Evolutionary conservation across 1,140 invertebrate species (phyloP), one percentile per base, ranked within the genome.

Genomic region (Helicoverpa armigera): DNA sequence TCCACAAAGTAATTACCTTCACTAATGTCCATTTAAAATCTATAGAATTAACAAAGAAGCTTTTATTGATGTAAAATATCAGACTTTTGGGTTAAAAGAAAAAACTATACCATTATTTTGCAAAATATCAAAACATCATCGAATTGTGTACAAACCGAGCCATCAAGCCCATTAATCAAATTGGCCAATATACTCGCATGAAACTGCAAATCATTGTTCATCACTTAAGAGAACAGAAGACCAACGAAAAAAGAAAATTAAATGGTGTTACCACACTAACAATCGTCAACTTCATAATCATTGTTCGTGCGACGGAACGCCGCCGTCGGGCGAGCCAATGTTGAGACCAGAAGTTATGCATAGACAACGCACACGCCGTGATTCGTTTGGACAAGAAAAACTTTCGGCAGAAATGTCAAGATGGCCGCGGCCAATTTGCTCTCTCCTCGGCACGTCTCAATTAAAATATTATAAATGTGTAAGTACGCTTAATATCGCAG

Each of bases 151-250:
- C 35, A 7, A 35, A 35, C 35, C 35, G 5, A 56, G 50, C 70
- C 54, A 58, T 18, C 43, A 29, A 16, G 58, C 11, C n/a, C 73
- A 75, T 75, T 58, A 77, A 77, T 77, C 75, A 77, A 77, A 67
- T 61, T 35, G 61, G 35, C 58, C 75, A 18, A 54, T 10, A 58
- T 73, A 51, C 35, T 35, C 5, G 16, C 16, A 23, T 60, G 4
- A 73, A 80, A 63, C 50, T 54, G 73, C 80, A 77, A 82, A 75
- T 75, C 73, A 75, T 75, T 75, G 73, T 75, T 75, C 73, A 61
- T 75, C 73, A 63, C 56, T 75, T 75, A 75, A 14, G 73, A 75
- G 54, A 16, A 75, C 54, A 56, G 54, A 60, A 75, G 54, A 35
- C 16, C 5, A 50, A 13, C 43, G 18, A 50, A 67, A 67, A 67